Conservation (phyloP, 1,140 invertebrate species). For the Ceratosolen fusciceps region DNA sequence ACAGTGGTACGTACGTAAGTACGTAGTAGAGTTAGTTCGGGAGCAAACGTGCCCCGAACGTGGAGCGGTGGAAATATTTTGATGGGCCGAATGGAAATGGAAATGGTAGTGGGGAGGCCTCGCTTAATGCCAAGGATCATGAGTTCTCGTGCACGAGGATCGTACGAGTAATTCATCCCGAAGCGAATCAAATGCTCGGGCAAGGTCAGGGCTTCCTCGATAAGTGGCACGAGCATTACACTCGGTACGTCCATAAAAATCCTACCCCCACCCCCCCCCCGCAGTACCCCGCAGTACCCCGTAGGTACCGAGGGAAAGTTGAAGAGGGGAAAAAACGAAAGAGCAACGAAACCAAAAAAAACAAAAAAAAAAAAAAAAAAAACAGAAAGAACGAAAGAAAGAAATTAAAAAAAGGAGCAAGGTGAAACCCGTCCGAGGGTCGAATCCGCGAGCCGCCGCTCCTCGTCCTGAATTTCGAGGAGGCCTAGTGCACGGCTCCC, state of each 20-base stretch:
- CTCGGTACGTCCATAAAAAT: not conserved
- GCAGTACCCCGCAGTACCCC: too few species aligned
- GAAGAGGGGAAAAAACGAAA: too few species aligned
- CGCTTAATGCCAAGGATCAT: not conserved
- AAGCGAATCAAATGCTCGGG: not conserved
- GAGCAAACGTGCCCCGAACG: too few species aligned
- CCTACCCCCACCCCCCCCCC: not conserved
- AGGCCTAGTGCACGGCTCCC: conserved; percentile 13
- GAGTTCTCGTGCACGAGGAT: not conserved
- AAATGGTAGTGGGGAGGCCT: not conserved
- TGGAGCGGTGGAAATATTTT: not conserved
- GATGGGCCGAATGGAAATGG: not conserved
- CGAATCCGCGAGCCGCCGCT: not conserved
- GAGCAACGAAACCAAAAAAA: too few species aligned
- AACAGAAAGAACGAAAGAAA: too few species aligned
- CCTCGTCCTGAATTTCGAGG: conserved; percentile 31
- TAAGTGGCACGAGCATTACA: not conserved
- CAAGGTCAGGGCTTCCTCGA: conserved; percentile 1
- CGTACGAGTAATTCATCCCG: not conserved
- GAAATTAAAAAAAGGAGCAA: not conserved
- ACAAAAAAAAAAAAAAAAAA: too few species aligned
- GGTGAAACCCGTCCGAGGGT: not conserved
- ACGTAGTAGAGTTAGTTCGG: too few species aligned
- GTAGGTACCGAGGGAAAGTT: too few species aligned
- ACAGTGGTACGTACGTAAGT: too few species aligned